Percentiles rank a stretch among this genome's conserved stretches.
These are phyloP conservation scores for Cataglyphis livida DNA, from an alignment of 2,888 invertebrate genomes.

Conservation along the genomic window DNA sequence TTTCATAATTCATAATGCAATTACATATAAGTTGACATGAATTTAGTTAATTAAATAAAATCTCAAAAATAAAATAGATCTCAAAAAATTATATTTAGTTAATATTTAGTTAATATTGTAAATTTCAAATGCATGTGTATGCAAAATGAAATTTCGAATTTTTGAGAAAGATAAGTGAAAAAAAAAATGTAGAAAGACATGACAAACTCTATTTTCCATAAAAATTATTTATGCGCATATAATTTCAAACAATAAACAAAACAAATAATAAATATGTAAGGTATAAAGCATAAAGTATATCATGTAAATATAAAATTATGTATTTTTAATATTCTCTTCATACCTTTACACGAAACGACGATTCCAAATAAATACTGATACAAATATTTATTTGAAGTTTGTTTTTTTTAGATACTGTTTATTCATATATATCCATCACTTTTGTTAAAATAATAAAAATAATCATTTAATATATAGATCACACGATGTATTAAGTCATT, in stretches of 20 bases:
- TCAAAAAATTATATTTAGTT: not conserved
- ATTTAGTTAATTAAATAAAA: not conserved
- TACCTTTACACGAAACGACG: conserved; percentile 65
- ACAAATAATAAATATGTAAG: conserved; percentile 42
- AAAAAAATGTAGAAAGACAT: not conserved
- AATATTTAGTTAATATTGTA: not conserved
- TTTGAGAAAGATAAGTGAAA: not conserved
- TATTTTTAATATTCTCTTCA: conserved; percentile 62
- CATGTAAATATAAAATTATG: conserved; percentile 50
- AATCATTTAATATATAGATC: conserved; percentile 70
- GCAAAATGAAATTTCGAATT: not conserved
- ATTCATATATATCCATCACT: conserved; percentile 65
- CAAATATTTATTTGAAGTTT: conserved; percentile 53
- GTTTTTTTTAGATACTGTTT: conserved; percentile 68
- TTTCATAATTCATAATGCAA: conserved; percentile 6
- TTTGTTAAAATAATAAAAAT: conserved; percentile 78
- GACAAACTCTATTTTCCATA: not conserved
- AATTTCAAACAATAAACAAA: conserved; percentile 48
- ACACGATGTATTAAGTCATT: conserved; percentile 72
- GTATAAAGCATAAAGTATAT: conserved; percentile 39
- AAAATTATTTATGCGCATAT: not conserved
- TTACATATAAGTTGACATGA: not conserved
- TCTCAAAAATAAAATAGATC: not conserved
- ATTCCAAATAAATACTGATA: conserved; percentile 66
- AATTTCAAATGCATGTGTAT: not conserved